phyloP scores from a whole-genome alignment of 2,113 vertebrate genomes.

The Leptobrachium ailaonicum region DNA sequence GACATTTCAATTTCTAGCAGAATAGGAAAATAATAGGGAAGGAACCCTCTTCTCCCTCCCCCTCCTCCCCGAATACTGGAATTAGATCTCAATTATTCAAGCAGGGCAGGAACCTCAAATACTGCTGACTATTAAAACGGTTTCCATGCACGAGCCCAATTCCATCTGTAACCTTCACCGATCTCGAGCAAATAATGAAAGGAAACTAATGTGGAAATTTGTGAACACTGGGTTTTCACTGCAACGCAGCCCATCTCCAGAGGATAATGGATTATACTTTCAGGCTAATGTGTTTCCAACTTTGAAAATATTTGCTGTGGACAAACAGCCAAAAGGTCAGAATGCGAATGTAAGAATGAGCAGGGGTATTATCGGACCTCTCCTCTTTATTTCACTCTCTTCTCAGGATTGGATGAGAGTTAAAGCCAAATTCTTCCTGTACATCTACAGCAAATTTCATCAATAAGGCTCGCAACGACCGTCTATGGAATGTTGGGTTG shows the following conservation, averaged over 20 bases:
- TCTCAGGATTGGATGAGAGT: too few relatives aligned
- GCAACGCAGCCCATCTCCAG: neutral
- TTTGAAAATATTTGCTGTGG: constrained; percentile 31
- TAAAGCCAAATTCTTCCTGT: neutral
- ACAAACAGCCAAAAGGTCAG: constrained; percentile 36
- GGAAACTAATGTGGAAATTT: constrained; percentile 23
- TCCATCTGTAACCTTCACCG: constrained; percentile 21
- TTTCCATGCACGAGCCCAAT: neutral
- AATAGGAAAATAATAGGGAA: constrained; percentile 8
- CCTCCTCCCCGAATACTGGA: too few relatives aligned
- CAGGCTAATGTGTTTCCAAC: constrained; percentile 35
- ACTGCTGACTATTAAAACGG: constrained; percentile 10
- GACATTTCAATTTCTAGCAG: neutral
- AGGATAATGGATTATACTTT: constrained; percentile 25
- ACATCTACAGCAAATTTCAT: too few relatives aligned
- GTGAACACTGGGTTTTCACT: neutral
- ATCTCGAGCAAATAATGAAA: constrained; percentile 33
- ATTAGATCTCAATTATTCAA: neutral
- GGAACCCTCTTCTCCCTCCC: neutral
- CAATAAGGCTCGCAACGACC: too few relatives aligned
- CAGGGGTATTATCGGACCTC: constrained; percentile 5
- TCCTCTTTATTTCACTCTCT: neutral
- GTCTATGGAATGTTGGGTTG: too few relatives aligned
- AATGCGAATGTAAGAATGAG: neutral
- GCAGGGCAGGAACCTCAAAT: neutral